Evolutionary conservation across 2,888 invertebrate species (phyloP).

Genomic region (Spialia ferax): DNA sequence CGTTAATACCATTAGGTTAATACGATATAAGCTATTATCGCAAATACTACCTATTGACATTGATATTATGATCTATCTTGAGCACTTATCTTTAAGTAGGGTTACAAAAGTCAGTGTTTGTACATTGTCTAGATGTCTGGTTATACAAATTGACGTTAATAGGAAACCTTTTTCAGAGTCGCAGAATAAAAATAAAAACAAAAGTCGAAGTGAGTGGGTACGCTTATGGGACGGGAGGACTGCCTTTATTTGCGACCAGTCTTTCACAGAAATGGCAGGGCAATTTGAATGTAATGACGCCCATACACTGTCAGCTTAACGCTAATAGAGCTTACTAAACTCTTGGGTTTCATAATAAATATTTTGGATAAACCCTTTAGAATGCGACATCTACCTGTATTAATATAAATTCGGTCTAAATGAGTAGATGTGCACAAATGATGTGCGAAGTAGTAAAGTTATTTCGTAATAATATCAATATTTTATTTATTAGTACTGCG

Average conservation of each 20-base stretch:
- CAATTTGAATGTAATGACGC: slow-evolving; percentile 10
- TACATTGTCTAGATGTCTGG: too few relatives aligned
- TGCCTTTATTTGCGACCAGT: slow-evolving; percentile 4
- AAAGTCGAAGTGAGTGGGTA: slow-evolving; percentile 1
- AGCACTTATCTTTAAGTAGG: too few relatives aligned
- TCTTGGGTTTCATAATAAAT: not conserved
- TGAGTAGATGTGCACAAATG: too few relatives aligned
- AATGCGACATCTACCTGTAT: not conserved
- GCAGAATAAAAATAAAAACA: slow-evolving; percentile 4
- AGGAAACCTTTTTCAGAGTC: not conserved
- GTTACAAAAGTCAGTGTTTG: too few relatives aligned
- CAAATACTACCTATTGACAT: too few relatives aligned
- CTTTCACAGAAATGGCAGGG: slow-evolving; percentile 5
- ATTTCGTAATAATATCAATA: too few relatives aligned
- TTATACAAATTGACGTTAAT: not conserved
- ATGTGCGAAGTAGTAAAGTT: too few relatives aligned
- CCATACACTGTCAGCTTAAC: slow-evolving; percentile 3
- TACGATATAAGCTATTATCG: too few relatives aligned
- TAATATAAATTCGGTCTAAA: not conserved
- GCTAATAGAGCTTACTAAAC: not conserved
- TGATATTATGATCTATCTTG: too few relatives aligned
- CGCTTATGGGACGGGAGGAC: not conserved
- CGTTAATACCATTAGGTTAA: too few relatives aligned
- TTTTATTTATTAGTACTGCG: too few relatives aligned
- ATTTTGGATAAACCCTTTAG: not conserved